phyloP scores from a whole-genome alignment of 2,888 invertebrate genomes.

The Chrysomela aeneicollis region DNA sequence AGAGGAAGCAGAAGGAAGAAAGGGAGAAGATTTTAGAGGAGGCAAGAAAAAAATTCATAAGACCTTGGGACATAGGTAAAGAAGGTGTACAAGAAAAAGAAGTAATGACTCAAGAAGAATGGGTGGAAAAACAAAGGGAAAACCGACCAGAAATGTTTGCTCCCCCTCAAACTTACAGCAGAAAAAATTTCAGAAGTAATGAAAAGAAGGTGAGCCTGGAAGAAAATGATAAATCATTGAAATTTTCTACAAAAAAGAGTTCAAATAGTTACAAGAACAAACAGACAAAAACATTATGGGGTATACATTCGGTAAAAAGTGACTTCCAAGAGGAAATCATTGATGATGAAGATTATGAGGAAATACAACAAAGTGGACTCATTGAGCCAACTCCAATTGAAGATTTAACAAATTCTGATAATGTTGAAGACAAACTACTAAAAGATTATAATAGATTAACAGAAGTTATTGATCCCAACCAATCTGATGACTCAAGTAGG shows the following conservation, averaged over 20 bases:
- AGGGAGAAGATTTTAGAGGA: constrained; percentile 64
- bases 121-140: constrained; percentile 76
- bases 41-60: constrained; percentile 65
- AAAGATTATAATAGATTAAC: constrained; percentile 37
- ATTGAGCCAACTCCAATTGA: constrained; percentile 48
- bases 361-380: constrained; percentile 21
- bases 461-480: constrained; percentile 6
- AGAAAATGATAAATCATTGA: constrained; percentile 46
- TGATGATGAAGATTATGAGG: constrained; percentile 22
- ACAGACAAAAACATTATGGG: neutral
- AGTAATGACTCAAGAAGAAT: constrained; percentile 79
- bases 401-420: constrained; percentile 45
- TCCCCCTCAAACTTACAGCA: constrained; percentile 63
- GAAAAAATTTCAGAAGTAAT: constrained; percentile 40
- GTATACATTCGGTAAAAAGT: constrained; percentile 7
- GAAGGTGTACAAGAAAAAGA: constrained; percentile 65
- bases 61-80: constrained; percentile 80
- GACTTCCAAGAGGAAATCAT: neutral
- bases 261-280: constrained; percentile 20
- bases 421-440: constrained; percentile 42
- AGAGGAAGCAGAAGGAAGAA: constrained; percentile 58
- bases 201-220: constrained; percentile 17
- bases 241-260: constrained; percentile 53
- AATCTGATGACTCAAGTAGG: constrained; percentile 27
- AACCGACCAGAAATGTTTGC: constrained; percentile 82